Base-by-base conservation (phyloP, 2,888 invertebrate genomes). In the Aethes cnicana region DNA sequence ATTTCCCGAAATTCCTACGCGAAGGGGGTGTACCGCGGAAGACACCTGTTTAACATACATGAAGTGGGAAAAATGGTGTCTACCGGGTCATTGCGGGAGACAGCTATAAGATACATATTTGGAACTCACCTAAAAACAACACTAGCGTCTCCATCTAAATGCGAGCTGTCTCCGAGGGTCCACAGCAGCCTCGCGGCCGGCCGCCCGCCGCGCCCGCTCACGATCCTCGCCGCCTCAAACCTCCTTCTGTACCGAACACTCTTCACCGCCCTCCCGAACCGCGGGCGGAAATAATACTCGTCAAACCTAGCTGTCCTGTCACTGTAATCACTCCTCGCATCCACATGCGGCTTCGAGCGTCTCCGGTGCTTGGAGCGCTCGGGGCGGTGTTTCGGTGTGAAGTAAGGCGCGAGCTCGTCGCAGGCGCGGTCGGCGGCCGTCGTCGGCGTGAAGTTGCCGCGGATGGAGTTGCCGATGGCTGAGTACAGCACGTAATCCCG, bases 61-160 rank as follows among this genome's bases (percentile, higher is more conserved):
- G n/a, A n/a, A n/a, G n/a, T n/a, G n/a, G n/a, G n/a, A n/a, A n/a
- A n/a, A n/a, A n/a, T n/a, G n/a, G n/a, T n/a, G n/a, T n/a, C n/a
- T n/a, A n/a, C n/a, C n/a, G n/a, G n/a, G n/a, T n/a, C n/a, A n/a
- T n/a, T n/a, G n/a, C n/a, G n/a, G n/a, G n/a, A n/a, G n/a, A n/a
- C n/a, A n/a, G n/a, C n/a, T n/a, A n/a, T n/a, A n/a, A n/a, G n/a
- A n/a, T n/a, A n/a, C n/a, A 2, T 23, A 53, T 44, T 25, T n/a
- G 4, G 28, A 20, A 75, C 88, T 84, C 48, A 89, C 89, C 88
- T 89, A 88, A 89, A 89, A 74, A 84, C 81, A 72, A 89, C 86
- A 78, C 68, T 82, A 74, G 77, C 73, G 47, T 77, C 77, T 12
- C 77, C 79, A 36, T 67, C 81, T 64, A 81, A 61, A 64, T 80